Conservation (phyloP, 2,113 vertebrate genomes). For the Connochaetes taurinus region DNA sequence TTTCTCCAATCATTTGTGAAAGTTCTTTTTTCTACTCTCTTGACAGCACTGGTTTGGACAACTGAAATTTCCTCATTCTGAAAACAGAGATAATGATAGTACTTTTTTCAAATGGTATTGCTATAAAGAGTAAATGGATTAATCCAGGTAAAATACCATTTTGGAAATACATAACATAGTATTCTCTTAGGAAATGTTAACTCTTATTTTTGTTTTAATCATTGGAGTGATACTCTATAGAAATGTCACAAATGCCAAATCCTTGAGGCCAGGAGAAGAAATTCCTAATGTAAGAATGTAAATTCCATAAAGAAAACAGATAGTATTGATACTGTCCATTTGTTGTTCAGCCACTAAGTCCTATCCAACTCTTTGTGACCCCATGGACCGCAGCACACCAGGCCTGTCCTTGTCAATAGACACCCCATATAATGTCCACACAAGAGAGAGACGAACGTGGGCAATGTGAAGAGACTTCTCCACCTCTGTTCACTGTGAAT, state of each 20-base stretch:
- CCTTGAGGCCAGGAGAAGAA: neutral
- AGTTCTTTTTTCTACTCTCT: too few relatives aligned
- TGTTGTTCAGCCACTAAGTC: neutral
- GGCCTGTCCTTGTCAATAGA: neutral
- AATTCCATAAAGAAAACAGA: neutral
- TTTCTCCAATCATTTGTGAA: too few relatives aligned
- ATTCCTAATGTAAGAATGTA: neutral
- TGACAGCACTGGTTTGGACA: too few relatives aligned
- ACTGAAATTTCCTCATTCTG: too few relatives aligned
- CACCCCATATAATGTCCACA: neutral
- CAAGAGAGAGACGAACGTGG: neutral
- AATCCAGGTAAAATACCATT: too few relatives aligned
- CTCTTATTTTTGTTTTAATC: neutral
- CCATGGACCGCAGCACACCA: neutral
- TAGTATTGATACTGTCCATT: neutral
- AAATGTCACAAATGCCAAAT: neutral
- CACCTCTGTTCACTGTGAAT: neutral
- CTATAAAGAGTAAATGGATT: too few relatives aligned
- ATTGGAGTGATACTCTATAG: neutral
- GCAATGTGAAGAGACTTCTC: neutral
- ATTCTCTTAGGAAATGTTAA: neutral
- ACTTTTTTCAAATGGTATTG: too few relatives aligned
- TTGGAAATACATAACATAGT: neutral
- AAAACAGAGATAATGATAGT: too few relatives aligned
- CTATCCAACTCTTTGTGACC: neutral